phyloP scores from a whole-genome alignment of 2,888 invertebrate species.

The Micropterix aruncella region DNA sequence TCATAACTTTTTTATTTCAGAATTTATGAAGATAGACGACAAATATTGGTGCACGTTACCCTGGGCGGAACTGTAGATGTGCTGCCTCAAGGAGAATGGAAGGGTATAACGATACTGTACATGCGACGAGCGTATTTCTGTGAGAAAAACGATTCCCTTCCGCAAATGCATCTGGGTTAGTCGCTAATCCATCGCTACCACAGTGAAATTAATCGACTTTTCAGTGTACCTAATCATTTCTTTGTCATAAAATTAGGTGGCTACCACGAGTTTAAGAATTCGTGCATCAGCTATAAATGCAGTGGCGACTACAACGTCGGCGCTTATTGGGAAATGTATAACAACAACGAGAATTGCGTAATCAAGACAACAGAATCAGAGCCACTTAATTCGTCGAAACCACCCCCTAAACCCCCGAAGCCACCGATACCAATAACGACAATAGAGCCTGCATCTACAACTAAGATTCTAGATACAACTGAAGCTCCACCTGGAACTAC shows the following conservation, averaged over 20 bases:
- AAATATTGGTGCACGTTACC: slow-evolving; percentile 20
- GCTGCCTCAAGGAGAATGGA: slow-evolving; percentile 22
- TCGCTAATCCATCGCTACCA: too few species aligned
- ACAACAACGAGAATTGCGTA: not conserved
- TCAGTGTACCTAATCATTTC: too few species aligned
- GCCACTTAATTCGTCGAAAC: too few species aligned
- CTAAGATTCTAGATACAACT: too few species aligned
- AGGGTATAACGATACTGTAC: slow-evolving; percentile 17
- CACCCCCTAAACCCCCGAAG: too few species aligned
- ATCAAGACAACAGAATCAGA: not conserved
- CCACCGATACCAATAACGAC: too few species aligned
- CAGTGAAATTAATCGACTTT: too few species aligned
- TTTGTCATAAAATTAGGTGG: too few species aligned
- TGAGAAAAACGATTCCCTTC: slow-evolving; percentile 15
- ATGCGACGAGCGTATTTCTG: slow-evolving; percentile 25
- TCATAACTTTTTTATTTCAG: too few species aligned
- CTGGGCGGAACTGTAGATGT: slow-evolving; percentile 20
- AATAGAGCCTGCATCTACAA: not conserved
- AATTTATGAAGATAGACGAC: slow-evolving; percentile 4
- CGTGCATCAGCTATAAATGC: slow-evolving; percentile 21
- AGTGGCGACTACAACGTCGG: slow-evolving; percentile 31
- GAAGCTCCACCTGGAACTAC: not conserved
- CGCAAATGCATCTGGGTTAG: slow-evolving; percentile 21
- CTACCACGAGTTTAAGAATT: not conserved
- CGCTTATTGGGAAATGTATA: slow-evolving; percentile 18